Conservation (phyloP, 2,888 invertebrate genomes). For the Sipha maydis region DNA sequence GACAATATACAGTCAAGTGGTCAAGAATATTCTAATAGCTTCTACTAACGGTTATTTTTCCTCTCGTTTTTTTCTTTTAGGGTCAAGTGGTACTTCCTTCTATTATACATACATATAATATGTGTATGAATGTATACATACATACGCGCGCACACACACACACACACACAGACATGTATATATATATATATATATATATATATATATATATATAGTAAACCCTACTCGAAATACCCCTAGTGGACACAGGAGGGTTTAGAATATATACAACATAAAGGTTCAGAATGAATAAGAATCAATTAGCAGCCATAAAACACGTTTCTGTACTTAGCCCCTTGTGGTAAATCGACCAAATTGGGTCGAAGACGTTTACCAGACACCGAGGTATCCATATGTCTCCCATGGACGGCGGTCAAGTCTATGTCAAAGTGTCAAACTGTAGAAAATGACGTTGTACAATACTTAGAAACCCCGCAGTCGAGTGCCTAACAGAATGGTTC, state of each 20-base stretch:
- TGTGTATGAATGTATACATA: neutral
- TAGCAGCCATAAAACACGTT: slow-evolving; percentile 60
- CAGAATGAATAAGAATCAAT: slow-evolving; percentile 53
- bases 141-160: too few species aligned
- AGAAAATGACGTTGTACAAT: slow-evolving; percentile 38
- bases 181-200: neutral
- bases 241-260: slow-evolving; percentile 32
- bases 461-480: slow-evolving; percentile 13
- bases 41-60: slow-evolving; percentile 51
- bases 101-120: neutral
- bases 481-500: slow-evolving; percentile 18
- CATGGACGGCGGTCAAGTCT: slow-evolving; percentile 48
- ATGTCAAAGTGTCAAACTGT: slow-evolving; percentile 51
- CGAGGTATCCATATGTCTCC: slow-evolving; percentile 49
- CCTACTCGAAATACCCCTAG: slow-evolving; percentile 49
- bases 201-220: neutral
- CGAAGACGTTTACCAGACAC: slow-evolving; percentile 61
- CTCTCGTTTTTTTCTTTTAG: slow-evolving; percentile 6
- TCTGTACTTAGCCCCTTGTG: slow-evolving; percentile 49
- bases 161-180: too few species aligned
- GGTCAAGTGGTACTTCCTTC: slow-evolving; percentile 53
- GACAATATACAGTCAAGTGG: slow-evolving; percentile 40
- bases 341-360: slow-evolving; percentile 47
- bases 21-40: slow-evolving; percentile 51
- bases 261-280: slow-evolving; percentile 15